Percentiles rank a stretch among this genome's conserved stretches.
Conservation (phyloP, 2,797 vertebrate genomes). For the Pipistrellus pygmaeus region DNA sequence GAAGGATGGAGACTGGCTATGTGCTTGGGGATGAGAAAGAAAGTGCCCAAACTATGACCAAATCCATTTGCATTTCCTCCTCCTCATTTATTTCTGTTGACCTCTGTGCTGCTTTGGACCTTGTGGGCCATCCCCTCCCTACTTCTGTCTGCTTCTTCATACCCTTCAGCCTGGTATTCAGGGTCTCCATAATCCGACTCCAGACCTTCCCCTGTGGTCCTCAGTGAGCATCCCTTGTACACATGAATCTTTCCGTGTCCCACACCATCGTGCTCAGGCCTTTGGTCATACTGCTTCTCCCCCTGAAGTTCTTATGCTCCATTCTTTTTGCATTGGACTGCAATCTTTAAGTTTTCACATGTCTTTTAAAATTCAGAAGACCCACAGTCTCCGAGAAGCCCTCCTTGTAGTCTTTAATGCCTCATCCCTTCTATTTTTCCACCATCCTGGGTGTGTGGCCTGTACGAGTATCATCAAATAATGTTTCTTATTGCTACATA, state of each 20-base stretch:
- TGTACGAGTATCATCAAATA: neutral
- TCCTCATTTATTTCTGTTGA: neutral
- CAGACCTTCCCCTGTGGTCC: neutral
- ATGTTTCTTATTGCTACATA: neutral
- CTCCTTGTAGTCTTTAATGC: neutral
- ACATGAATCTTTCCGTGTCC: neutral
- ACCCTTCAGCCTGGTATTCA: neutral
- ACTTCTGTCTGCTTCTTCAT: neutral
- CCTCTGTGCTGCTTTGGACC: neutral
- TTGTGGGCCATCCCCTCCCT: neutral
- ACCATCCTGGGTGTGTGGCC: neutral
- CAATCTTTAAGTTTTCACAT: neutral
- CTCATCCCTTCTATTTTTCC: neutral
- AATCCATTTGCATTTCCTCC: neutral
- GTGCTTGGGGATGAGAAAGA: neutral
- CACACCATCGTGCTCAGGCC: neutral
- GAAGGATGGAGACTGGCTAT: neutral
- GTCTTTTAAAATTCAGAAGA: conserved; percentile 5
- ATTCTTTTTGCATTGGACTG: neutral
- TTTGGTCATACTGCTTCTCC: neutral
- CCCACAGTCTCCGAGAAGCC: neutral
- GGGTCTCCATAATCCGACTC: neutral
- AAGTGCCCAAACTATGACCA: neutral
- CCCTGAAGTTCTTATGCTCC: neutral
- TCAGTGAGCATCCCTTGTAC: neutral